Evolutionary conservation across 2,797 vertebrate species (phyloP).

Genomic region (Takifugu rubripes): DNA sequence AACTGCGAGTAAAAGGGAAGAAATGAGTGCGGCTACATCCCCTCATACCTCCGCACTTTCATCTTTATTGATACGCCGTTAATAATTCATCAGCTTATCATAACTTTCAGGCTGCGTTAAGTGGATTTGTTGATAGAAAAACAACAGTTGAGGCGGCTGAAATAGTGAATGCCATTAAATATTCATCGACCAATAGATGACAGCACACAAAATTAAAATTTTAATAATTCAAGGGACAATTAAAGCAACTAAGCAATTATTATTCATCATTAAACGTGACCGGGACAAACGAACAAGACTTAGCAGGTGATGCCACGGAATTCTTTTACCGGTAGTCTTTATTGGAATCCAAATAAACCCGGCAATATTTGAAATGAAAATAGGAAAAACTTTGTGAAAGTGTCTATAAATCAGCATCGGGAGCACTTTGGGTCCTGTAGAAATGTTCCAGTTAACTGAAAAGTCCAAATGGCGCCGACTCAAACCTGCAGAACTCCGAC

Average conservation of each 20-base stretch:
- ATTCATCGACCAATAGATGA: no score
- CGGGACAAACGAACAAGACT: no score
- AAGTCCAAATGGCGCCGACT: slow-evolving; percentile 12
- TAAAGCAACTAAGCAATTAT: no score
- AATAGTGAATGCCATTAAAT: background rate
- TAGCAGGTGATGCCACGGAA: no score
- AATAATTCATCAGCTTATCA: background rate
- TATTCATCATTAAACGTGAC: no score
- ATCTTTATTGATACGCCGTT: background rate
- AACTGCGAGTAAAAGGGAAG: background rate
- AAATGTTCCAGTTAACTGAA: slow-evolving; percentile 6
- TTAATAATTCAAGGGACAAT: no score
- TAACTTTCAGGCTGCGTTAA: background rate
- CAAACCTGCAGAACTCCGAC: slow-evolving; percentile 10
- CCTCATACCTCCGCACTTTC: background rate
- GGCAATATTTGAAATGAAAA: no score
- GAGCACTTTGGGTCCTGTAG: slow-evolving; percentile 1
- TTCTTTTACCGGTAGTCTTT: no score
- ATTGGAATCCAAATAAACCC: no score
- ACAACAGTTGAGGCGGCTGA: background rate
- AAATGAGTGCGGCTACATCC: no score
- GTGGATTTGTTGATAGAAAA: background rate
- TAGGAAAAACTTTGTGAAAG: no score
- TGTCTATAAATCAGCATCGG: background rate
- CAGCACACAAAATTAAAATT: no score